These are phyloP conservation scores for Anoura caudifer DNA, from an alignment of 2,113 vertebrate species.

Conservation along the genomic window DNA sequence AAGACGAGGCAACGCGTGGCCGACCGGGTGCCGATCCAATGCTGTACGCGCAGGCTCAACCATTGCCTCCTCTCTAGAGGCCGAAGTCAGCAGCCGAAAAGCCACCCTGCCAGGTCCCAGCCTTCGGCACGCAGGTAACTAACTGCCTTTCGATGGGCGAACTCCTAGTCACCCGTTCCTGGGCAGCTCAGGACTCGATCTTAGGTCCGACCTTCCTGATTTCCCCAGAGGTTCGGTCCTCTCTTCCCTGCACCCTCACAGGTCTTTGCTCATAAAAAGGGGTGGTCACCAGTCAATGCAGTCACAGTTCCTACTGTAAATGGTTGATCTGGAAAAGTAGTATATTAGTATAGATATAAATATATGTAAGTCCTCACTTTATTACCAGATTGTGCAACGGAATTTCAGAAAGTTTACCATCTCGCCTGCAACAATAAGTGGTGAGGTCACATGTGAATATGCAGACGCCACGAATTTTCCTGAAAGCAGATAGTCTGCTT, in stretches of 20 bases:
- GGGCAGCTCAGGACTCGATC: fast-evolving
- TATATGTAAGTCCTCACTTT: no score
- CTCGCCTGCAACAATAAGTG: background rate
- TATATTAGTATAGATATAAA: no score
- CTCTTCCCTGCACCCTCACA: background rate
- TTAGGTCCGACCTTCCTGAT: background rate
- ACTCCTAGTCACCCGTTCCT: no score
- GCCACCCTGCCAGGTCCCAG: fast-evolving
- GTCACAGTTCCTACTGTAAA: background rate
- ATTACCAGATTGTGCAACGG: background rate
- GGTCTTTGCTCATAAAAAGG: background rate
- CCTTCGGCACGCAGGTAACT: background rate
- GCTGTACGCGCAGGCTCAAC: background rate
- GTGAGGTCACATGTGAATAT: background rate
- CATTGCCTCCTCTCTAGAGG: fast-evolving
- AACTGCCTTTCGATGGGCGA: no score
- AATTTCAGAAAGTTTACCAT: background rate
- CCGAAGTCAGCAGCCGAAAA: background rate
- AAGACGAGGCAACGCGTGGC: fast-evolving
- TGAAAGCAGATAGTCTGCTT: background rate
- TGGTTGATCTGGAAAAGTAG: background rate
- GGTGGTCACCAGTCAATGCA: fast-evolving
- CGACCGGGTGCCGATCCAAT: fast-evolving
- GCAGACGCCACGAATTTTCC: background rate
- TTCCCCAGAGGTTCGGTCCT: background rate